Conservation (phyloP, 2,888 invertebrate species). For the Falcaria lacertinaria region DNA sequence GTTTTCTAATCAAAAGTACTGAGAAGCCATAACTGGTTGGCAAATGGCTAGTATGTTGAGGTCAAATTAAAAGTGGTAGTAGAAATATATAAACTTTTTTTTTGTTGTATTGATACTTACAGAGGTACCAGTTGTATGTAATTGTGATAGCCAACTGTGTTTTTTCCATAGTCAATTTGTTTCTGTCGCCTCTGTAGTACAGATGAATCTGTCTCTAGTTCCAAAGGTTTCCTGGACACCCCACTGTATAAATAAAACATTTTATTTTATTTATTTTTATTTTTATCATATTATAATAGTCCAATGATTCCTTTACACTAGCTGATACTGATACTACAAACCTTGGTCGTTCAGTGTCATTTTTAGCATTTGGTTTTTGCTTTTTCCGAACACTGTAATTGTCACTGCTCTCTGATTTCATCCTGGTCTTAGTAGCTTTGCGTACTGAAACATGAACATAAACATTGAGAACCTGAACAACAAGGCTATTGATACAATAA, state of each 20-base stretch:
- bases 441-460: neutral
- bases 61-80: neutral
- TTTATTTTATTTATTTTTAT: no score
- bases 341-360: constrained; percentile 35
- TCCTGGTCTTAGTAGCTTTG: constrained; percentile 36
- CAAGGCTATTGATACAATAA: no score
- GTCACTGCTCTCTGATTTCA: constrained; percentile 39
- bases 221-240: constrained; percentile 37
- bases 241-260: constrained; percentile 27
- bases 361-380: constrained; percentile 43
- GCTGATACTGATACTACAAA: constrained; percentile 16
- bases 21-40: no score
- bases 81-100: no score
- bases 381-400: constrained; percentile 52
- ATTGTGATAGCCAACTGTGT: constrained; percentile 91
- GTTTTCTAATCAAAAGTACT: no score
- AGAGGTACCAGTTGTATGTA: constrained; percentile 84
- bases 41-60: no score
- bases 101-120: constrained; percentile 69
- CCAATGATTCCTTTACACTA: no score
- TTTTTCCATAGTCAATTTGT: constrained; percentile 97
- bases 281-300: no score
- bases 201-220: constrained; percentile 85
- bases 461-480: no score
- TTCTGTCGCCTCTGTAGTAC: constrained; percentile 90